Evolutionary conservation across 2,797 vertebrate genomes (phyloP), one percentile per base, ranked within the genome.

Genomic region (Falco biarmicus): DNA sequence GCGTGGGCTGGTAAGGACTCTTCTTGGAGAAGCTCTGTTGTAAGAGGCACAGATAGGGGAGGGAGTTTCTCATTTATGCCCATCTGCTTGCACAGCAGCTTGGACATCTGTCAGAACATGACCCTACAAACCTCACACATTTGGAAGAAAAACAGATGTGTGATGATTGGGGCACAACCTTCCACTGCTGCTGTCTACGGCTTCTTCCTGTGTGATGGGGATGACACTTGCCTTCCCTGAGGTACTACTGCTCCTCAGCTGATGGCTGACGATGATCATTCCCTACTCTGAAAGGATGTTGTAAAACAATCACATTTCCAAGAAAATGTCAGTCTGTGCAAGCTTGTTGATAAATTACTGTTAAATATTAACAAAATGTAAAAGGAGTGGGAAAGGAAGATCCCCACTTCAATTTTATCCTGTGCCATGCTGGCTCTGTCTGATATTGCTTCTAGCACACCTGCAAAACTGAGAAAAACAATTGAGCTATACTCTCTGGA

Each of bases 1-100:
- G 2, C 21, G 7, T 0, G 0, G 19, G 19, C 32, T 80, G 28
- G 9, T 29, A 50, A 75, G 10, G 17, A 29, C 2, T 26, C 10
- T 31, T 47, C 45, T 32, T 75, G 66, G 54, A 69, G 29, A 78
- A 75, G 15, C 19, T 63, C 43, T 86, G 34, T 37, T 68, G 47
- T 2, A 3, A 93, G 59, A 79, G 18, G 24, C 63, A 51, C 13
- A 54, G 2, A 13, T 20, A 87, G 29, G 9, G 7, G 26, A 84
- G 9, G 21, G 25, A 68, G 10, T 29, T 79, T 53, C 34, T 59
- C 43, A 8, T 80, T 34, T 87, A 15, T n/a, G 7, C 17, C 59
- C 53, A 19, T 45, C 3, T 87, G 3, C 50, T 84, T 82, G 63
- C 65, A 50, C 48, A 54, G 34, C 32, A 61, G 15, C 15, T 54